Conservation (phyloP, 2,113 vertebrate genomes). For the Mus pahari region DNA sequence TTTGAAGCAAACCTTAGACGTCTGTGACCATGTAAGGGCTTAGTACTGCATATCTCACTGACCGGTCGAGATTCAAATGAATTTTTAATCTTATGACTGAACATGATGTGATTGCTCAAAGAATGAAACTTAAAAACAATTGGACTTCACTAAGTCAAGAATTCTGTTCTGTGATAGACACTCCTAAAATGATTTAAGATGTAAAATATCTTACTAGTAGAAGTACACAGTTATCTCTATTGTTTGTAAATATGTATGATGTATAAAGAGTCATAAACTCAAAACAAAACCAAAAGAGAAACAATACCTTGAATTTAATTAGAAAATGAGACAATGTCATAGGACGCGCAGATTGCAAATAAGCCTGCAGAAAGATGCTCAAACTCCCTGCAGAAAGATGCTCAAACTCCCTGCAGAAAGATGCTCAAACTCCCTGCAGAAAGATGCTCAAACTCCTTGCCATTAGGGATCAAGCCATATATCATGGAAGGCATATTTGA, state of each 20-base stretch:
- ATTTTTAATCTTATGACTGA: conserved; percentile 26
- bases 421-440: neutral
- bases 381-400: neutral
- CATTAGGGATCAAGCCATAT: neutral
- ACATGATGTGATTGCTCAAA: neutral
- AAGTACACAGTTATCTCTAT: conserved; percentile 19
- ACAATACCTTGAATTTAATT: neutral
- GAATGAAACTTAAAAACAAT: conserved; percentile 8
- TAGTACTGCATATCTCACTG: neutral
- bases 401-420: conserved; percentile 9
- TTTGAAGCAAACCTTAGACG: conserved; percentile 12
- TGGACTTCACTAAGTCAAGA: conserved; percentile 5
- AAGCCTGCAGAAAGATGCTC: neutral
- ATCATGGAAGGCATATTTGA: neutral
- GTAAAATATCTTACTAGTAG: neutral
- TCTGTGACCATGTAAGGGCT: neutral
- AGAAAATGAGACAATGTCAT: conserved; percentile 48
- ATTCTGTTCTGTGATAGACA: neutral
- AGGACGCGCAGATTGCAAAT: neutral
- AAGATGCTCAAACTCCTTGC: neutral
- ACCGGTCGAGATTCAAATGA: conserved; percentile 43
- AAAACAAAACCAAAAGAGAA: neutral
- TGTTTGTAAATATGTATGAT: neutral
- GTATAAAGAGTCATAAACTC: conserved; percentile 26
- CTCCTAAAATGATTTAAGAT: neutral